Base-by-base conservation (phyloP, 2,113 vertebrate genomes). In the Nyctibius bracteatus region DNA sequence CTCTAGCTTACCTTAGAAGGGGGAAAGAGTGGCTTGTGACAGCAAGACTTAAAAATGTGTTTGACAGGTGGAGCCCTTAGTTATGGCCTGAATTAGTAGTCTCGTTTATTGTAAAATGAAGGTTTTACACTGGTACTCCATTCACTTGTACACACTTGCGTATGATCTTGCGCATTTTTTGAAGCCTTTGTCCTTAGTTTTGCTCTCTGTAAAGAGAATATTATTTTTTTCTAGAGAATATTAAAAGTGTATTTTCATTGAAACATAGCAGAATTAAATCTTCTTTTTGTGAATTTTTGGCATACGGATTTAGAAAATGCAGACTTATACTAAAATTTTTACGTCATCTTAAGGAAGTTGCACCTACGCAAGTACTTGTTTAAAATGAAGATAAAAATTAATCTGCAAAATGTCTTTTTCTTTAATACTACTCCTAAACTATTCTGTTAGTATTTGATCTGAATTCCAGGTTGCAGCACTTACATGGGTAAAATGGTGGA, bases 281-380 rank as follows among this genome's bases (percentile, higher is more conserved):
- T 83, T 19, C 28, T 72, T 63, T 61, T 28, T 55, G 14, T 82
- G 54, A 65, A 19, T 65, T 82, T 88, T 30, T 82, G 30, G 35
- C 12, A 4, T n/a, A 11, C 54, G 16, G 55, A n/a, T 74, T 86
- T 81, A 74, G 63, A 41, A 52, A 84, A 84, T 43, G 23, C 51
- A 75, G 43, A 31, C 6, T n/a, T 47, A 10, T 0, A 19, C 14
- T 65, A 11, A 31, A 88, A 62, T 73, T 59, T 35, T 66, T 86
- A 14, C 7, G 20, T 71, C 7, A 1, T 9, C 4, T 62, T 57
- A 43, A 51, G 18, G 49, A 68, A 67, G 19, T 37, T 61, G 68
- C 55, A 43, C 16, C 3, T 41, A 12, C 0, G 0, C 8, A 3
- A 28, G 31, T 67, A 22, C 18, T 52, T 66, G 6, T 54, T 54